Conservation (phyloP, 2,888 invertebrate genomes). For the Deilephila porcellus region DNA sequence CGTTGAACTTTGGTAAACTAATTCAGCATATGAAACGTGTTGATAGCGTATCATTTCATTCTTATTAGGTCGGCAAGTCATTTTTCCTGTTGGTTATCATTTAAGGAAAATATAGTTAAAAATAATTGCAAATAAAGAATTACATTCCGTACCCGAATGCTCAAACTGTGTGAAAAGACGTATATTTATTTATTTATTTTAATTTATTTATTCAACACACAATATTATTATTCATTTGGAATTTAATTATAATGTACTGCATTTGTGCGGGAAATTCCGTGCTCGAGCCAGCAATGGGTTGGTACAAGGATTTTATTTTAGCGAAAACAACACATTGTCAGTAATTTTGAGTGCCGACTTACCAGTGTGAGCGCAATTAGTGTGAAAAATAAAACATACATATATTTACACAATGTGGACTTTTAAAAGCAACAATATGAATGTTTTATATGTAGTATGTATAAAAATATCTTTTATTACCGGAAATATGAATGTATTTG, state of each 20-base stretch:
- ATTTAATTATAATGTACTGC: conserved; percentile 15
- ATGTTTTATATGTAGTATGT: too few relatives aligned
- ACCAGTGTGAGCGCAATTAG: too few relatives aligned
- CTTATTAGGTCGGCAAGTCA: conserved; percentile 39
- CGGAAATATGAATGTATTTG: too few relatives aligned
- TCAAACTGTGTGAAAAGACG: neutral
- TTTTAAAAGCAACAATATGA: too few relatives aligned
- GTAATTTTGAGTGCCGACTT: conserved; percentile 42
- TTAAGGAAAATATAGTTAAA: conserved; percentile 59
- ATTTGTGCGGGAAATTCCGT: conserved; percentile 43
- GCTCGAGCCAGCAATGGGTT: conserved; percentile 39
- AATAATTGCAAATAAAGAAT: conserved; percentile 31
- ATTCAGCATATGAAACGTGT: conserved; percentile 31
- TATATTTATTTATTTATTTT: too few relatives aligned
- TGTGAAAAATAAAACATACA: too few relatives aligned
- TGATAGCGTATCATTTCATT: conserved; percentile 42
- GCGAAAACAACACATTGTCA: conserved; percentile 47
- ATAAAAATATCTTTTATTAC: too few relatives aligned
- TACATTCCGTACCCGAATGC: neutral
- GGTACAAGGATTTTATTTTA: conserved; percentile 59
- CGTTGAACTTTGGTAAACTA: neutral
- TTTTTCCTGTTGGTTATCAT: conserved; percentile 62
- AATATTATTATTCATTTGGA: neutral
- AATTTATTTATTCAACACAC: too few relatives aligned
- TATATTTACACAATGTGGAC: too few relatives aligned